Conservation (phyloP, 2,113 vertebrate species). For the Myiagra hebetior region DNA sequence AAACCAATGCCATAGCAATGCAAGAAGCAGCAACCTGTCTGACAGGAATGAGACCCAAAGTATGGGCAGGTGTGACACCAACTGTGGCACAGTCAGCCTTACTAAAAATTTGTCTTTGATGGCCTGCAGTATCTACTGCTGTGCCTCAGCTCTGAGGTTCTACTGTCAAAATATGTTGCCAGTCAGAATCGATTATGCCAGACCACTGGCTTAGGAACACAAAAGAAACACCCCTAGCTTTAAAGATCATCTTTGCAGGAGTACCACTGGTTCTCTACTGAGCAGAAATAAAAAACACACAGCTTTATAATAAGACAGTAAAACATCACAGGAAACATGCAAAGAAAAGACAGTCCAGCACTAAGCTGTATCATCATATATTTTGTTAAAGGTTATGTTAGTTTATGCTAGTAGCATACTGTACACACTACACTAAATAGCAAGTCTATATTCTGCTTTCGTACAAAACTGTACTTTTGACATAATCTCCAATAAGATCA, state of each 20-base stretch:
- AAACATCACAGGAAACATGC: neutral
- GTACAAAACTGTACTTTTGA: neutral
- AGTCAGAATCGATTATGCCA: neutral
- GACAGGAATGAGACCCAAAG: neutral
- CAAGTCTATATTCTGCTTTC: neutral
- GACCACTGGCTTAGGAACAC: neutral
- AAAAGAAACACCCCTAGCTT: neutral
- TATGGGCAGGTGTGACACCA: rapidly evolving
- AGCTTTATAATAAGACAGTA: neutral
- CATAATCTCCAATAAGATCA: rapidly evolving
- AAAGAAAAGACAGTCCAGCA: neutral
- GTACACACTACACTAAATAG: neutral
- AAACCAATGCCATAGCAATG: neutral
- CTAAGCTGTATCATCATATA: neutral
- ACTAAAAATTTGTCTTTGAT: neutral
- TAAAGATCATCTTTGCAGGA: neutral
- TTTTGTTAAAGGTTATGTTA: neutral
- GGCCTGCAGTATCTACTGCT: neutral
- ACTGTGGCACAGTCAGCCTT: rapidly evolving
- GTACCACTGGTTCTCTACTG: neutral
- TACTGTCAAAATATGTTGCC: neutral
- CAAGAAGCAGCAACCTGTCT: neutral
- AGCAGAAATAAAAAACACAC: neutral
- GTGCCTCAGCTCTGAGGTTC: neutral
- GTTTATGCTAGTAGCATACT: neutral